phyloP scores from a whole-genome alignment of 2,113 vertebrate species.

The Labeo catla region DNA sequence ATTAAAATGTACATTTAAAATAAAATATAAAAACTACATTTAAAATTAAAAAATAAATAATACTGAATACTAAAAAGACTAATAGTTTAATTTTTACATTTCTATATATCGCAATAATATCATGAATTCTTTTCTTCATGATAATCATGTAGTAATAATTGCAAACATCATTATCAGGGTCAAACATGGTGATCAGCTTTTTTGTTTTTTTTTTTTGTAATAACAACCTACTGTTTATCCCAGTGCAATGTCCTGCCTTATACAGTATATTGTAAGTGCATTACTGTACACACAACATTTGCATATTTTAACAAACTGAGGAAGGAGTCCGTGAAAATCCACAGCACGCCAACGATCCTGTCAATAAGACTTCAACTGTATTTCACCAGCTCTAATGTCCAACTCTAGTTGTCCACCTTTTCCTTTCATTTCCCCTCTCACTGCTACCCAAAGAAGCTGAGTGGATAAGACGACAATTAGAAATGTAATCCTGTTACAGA shows the following conservation, averaged over 20 bases:
- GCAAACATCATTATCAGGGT: no score
- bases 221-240: no score
- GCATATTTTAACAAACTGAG: background rate
- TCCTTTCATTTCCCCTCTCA: background rate
- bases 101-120: no score
- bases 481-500: constrained; percentile 45
- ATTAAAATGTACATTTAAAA: no score
- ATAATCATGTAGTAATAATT: no score
- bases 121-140: no score
- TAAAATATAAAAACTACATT: no score
- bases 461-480: constrained; percentile 43
- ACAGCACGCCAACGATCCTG: background rate
- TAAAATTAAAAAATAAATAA: no score
- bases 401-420: background rate
- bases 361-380: background rate
- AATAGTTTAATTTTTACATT: no score
- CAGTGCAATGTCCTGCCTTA: background rate
- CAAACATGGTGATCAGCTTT: background rate
- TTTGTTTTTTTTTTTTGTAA: no score
- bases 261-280: background rate
- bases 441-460: constrained; percentile 8
- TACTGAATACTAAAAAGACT: no score
- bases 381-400: background rate
- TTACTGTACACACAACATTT: background rate
- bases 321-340: background rate